These are phyloP conservation scores for Garrulus glandarius DNA, from an alignment of 2,797 vertebrate species.

Conservation along the genomic window DNA sequence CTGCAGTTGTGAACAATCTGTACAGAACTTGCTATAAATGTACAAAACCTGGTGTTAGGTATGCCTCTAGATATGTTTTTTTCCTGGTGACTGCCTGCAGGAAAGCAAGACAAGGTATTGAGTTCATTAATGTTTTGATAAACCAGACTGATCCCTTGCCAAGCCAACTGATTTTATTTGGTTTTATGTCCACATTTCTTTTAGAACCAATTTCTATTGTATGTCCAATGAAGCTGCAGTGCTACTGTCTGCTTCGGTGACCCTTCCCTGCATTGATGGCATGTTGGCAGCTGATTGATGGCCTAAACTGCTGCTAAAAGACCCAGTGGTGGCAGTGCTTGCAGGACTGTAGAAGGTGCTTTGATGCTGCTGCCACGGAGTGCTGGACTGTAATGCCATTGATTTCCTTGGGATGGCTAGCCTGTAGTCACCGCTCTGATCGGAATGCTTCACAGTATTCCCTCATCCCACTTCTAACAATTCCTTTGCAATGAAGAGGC, in stretches of 20 bases:
- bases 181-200: not conserved
- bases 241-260: not conserved
- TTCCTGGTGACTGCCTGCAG: not conserved
- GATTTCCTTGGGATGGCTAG: not conserved
- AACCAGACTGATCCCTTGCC: not conserved
- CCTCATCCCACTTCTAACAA: not conserved
- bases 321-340: not conserved
- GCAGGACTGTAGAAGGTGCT: not conserved
- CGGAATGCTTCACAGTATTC: not conserved
- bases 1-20: not conserved
- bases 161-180: not conserved
- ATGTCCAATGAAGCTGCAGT: not conserved
- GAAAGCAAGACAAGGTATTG: not conserved
- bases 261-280: not conserved
- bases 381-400: not conserved
- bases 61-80: not conserved
- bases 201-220: not conserved
- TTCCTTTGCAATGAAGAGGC: not conserved
- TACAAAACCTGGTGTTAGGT: not conserved
- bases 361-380: not conserved
- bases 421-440: not conserved
- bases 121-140: not conserved
- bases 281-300: not conserved
- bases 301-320: not conserved
- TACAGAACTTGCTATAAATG: not conserved